Evolutionary conservation across 2,113 vertebrate species (phyloP), one percentile per base, ranked within the genome.

Genomic region (Phyllostomus discolor): DNA sequence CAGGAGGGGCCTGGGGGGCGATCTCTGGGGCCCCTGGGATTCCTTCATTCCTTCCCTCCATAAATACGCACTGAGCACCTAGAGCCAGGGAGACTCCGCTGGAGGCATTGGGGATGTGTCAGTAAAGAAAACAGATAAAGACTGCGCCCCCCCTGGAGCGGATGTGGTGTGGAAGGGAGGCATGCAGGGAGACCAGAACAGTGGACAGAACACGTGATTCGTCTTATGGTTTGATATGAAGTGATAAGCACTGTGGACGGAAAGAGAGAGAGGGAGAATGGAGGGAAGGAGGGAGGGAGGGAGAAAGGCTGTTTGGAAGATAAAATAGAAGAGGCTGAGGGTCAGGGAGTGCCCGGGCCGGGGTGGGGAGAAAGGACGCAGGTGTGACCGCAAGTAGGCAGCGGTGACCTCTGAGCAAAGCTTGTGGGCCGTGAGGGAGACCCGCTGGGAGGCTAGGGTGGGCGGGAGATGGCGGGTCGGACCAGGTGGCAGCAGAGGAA

Each of bases 361-460:
- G n/a, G 43, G 50, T 12, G 22, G 50, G 84, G 15, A 46, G 54
- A 46, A 35, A 11, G 4, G 4, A 6, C 54, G 22, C 33, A 20
- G 48, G 16, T 17, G 26, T 10, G 41, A n/a, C 1, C 1, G 22
- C 70, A 59, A 35, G 24, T 1, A 0, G 4, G 28, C 33, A 50
- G 22, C n/a, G 22, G 16, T 3, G 33, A 4, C 20, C 38, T 83
- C 62, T 41, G 59, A 73, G 57, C 10, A 28, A 48, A 35, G 7
- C n/a, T 10, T 19, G 70, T 15, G 20, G 52, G 46, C n/a, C 19
- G 35, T 0, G 19, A 57, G 12, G 31, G 62, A 28, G 33, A 11
- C 22, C 22, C 5, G 12, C 54, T 0, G 0, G 22, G 31, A 31
- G 78, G 4, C 15, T 0, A 10, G 38, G 48, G 66, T 22, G 14